phyloP scores from a whole-genome alignment of 2,888 invertebrate species.

The Lasioglossum malachurum region DNA sequence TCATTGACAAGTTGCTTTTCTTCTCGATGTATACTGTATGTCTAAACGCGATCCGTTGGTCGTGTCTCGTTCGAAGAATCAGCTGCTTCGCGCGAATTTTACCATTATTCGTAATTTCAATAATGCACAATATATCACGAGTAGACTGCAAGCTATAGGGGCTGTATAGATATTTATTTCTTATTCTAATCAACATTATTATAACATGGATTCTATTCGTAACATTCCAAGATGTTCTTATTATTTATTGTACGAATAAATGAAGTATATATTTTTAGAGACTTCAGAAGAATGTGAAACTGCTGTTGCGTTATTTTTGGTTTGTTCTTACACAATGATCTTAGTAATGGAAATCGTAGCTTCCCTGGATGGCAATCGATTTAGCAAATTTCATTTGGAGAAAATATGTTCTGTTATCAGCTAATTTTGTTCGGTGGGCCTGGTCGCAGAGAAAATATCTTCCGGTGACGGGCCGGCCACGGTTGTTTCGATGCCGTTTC shows the following conservation, averaged over 20 bases:
- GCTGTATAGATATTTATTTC: no score
- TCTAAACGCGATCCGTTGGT: neutral
- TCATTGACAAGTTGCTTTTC: slow-evolving; percentile 46
- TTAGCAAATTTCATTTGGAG: neutral
- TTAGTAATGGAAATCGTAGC: no score
- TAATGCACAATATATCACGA: neutral
- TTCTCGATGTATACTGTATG: neutral
- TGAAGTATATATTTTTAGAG: no score
- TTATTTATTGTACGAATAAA: no score
- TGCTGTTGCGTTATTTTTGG: no score
- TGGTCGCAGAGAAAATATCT: neutral
- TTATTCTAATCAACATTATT: no score
- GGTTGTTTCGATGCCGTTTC: neutral
- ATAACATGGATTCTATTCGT: no score
- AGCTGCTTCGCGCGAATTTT: neutral
- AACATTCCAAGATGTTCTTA: no score
- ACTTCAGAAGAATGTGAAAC: no score
- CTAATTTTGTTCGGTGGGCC: neutral
- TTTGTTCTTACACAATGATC: no score
- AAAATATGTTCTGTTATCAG: neutral
- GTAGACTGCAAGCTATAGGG: neutral
- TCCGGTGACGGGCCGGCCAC: neutral
- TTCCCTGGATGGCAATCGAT: neutral
- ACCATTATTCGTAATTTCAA: neutral
- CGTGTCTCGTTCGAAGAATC: neutral